phyloP scores from a whole-genome alignment of 2,797 vertebrate species.

The Pipistrellus nathusii region DNA sequence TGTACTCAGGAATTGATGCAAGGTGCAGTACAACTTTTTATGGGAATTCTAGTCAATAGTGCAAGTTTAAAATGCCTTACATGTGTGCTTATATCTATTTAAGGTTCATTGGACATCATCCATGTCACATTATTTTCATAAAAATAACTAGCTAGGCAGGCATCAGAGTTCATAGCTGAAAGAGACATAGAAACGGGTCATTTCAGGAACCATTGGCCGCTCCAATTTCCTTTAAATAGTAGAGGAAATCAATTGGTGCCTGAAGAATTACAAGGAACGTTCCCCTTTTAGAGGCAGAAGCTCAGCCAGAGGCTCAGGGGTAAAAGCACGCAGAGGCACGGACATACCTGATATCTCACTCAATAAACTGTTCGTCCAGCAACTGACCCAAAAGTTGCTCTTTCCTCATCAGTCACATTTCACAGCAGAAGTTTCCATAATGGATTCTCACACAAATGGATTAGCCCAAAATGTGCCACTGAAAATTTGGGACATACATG shows the following conservation, averaged over 20 bases:
- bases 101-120: background rate
- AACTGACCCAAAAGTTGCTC: background rate
- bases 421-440: background rate
- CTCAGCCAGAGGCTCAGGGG: background rate
- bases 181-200: background rate
- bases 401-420: background rate
- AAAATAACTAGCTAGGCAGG: background rate
- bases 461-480: background rate
- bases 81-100: background rate
- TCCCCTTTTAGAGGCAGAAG: background rate
- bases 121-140: background rate
- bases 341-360: background rate
- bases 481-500: background rate
- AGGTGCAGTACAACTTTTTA: background rate
- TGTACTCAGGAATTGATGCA: background rate
- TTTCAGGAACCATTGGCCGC: background rate
- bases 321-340: background rate
- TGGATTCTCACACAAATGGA: background rate
- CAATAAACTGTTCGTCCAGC: background rate
- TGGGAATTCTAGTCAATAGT: background rate
- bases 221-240: background rate
- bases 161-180: background rate
- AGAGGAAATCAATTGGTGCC: background rate
- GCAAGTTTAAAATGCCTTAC: background rate
- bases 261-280: background rate